phyloP scores from a whole-genome alignment of 2,888 invertebrate species.

The Caradrina clavipalpis region DNA sequence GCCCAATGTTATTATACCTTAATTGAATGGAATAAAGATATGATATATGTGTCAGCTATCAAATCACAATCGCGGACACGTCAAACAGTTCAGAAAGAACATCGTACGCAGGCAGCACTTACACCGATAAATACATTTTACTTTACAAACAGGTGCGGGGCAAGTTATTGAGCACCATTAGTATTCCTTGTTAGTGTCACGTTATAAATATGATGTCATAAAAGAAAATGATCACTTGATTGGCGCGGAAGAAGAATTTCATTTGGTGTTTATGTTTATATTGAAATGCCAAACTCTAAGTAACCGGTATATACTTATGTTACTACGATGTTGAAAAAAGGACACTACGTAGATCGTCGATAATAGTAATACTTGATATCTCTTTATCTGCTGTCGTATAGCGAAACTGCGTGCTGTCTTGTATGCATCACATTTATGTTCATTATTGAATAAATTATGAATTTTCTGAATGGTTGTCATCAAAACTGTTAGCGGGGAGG shows the following conservation, averaged over 20 bases:
- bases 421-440: conserved; percentile 21
- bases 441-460: conserved; percentile 14
- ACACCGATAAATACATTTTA: conserved; percentile 62
- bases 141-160: conserved; percentile 56
- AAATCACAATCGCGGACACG: conserved; percentile 13
- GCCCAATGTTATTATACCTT: background rate
- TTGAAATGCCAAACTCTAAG: conserved; percentile 12
- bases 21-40: conserved; percentile 9
- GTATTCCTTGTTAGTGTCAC: conserved; percentile 62
- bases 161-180: conserved; percentile 58
- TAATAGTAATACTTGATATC: conserved; percentile 27
- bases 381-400: conserved; percentile 2
- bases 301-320: conserved; percentile 12
- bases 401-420: conserved; percentile 5
- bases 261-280: conserved; percentile 28
- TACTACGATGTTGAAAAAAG: conserved; percentile 11
- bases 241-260: conserved; percentile 50
- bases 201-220: conserved; percentile 60
- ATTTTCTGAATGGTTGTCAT: conserved; percentile 11
- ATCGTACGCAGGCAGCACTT: conserved; percentile 39
- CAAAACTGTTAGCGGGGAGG: conserved; percentile 11
- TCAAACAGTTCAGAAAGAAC: conserved; percentile 48
- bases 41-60: conserved; percentile 3
- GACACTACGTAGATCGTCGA: background rate
- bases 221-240: conserved; percentile 58